A percentile compares a stretch with the other conserved stretches of the same genome.
Evolutionary conservation across 1,140 invertebrate genomes (phyloP).

Genomic region (Leptopilina clavipes): DNA sequence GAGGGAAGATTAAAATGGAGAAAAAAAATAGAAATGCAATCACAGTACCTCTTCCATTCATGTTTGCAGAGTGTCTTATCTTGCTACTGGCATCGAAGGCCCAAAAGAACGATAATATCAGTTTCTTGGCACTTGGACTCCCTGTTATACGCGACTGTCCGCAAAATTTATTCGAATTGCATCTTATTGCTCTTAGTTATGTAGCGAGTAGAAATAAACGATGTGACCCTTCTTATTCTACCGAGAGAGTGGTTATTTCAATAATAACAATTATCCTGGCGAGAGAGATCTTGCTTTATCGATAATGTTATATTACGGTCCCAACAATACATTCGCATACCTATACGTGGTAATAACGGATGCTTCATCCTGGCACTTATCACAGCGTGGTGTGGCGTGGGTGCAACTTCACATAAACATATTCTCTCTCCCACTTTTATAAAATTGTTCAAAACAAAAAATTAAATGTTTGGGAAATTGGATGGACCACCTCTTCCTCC

Average conservation of each 20-base stretch:
- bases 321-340: conserved; percentile 8
- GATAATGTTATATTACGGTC: conserved; percentile 53
- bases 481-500: too few relatives aligned
- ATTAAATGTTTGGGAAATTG: too few relatives aligned
- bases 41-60: conserved; percentile 26
- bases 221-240: conserved; percentile 17
- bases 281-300: conserved; percentile 50
- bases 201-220: conserved; percentile 39
- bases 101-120: conserved; percentile 43
- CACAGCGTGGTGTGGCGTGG: neutral
- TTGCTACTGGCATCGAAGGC: conserved; percentile 35
- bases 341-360: conserved; percentile 44
- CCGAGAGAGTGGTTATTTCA: conserved; percentile 53
- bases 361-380: conserved; percentile 19
- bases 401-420: neutral
- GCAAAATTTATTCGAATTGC: conserved; percentile 57
- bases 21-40: conserved; percentile 28
- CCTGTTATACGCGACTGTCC: conserved; percentile 53
- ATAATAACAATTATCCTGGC: conserved; percentile 57
- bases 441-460: too few relatives aligned
- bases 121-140: conserved; percentile 41
- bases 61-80: conserved; percentile 29
- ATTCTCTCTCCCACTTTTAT: too few relatives aligned
- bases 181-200: conserved; percentile 53
- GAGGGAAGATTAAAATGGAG: conserved; percentile 11